Evolutionary conservation across 53 echinoderm and acorn worm species (phyloP).

Genomic region (Apostichopus leukothele): DNA sequence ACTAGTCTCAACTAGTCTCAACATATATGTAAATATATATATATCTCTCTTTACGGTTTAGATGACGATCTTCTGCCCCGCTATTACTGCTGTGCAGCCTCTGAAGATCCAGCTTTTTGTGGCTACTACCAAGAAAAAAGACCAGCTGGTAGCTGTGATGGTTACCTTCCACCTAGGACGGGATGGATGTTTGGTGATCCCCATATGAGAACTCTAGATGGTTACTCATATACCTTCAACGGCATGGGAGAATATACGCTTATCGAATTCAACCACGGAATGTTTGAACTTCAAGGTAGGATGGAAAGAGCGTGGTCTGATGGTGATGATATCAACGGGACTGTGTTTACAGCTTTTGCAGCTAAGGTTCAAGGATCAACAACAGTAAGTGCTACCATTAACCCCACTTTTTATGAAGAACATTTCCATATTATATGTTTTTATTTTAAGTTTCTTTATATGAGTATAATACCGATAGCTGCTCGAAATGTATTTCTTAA

Average conservation of each 20-base stretch:
- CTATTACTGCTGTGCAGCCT: conserved; percentile 69
- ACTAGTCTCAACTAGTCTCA: no score
- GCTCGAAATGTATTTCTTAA: no score
- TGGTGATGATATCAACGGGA: conserved; percentile 42
- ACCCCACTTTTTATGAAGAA: background rate
- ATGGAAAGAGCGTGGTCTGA: conserved; percentile 47
- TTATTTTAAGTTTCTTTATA: no score
- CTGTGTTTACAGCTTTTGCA: conserved; percentile 62
- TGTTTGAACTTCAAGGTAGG: conserved; percentile 54
- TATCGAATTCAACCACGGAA: conserved; percentile 47
- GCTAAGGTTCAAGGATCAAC: conserved; percentile 48
- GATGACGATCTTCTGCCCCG: conserved; percentile 73
- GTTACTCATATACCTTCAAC: conserved; percentile 77
- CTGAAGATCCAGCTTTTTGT: conserved; percentile 60
- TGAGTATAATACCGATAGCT: no score
- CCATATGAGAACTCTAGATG: conserved; percentile 80
- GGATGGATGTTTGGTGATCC: conserved; percentile 84
- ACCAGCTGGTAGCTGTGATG: conserved; percentile 64
- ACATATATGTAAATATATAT: no score
- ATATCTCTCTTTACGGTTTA: background rate
- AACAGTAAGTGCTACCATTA: conserved; percentile 26
- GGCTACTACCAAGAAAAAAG: conserved; percentile 70
- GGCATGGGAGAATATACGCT: conserved; percentile 58
- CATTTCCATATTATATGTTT: background rate
- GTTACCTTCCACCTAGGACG: conserved; percentile 59